These are phyloP conservation scores for Spea hammondii DNA, from an alignment of 2,797 vertebrate species.

Conservation along the genomic window DNA sequence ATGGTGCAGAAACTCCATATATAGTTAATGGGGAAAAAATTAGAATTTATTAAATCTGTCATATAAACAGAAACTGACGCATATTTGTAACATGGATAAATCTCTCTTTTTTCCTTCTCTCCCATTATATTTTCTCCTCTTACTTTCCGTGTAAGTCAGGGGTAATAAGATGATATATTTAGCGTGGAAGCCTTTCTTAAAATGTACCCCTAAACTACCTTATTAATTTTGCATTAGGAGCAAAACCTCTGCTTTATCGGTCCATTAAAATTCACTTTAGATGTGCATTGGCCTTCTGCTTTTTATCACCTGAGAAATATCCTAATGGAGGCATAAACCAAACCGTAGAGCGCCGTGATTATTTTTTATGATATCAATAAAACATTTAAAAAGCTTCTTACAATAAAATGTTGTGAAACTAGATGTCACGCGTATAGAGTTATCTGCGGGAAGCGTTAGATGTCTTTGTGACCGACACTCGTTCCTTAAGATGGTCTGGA, in stretches of 20 bases:
- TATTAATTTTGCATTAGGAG: constrained; percentile 50
- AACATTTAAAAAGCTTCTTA: constrained; percentile 36
- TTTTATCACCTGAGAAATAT: constrained; percentile 53
- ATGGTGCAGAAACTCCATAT: too few relatives aligned
- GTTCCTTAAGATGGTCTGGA: too few relatives aligned
- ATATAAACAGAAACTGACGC: too few relatives aligned
- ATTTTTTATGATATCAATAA: constrained; percentile 51
- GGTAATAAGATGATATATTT: constrained; percentile 18
- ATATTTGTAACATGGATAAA: too few relatives aligned
- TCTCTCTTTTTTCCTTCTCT: too few relatives aligned
- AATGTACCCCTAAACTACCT: constrained; percentile 48
- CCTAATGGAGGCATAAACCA: constrained; percentile 53
- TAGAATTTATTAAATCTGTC: too few relatives aligned
- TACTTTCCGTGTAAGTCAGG: not conserved
- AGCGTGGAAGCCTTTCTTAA: constrained; percentile 19
- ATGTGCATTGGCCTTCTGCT: constrained; percentile 42
- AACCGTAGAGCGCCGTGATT: constrained; percentile 45
- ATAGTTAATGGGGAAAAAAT: too few relatives aligned
- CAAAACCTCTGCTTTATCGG: constrained; percentile 43
- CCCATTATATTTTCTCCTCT: not conserved
- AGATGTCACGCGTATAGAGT: constrained; percentile 17
- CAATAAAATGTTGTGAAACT: constrained; percentile 46
- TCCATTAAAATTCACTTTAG: constrained; percentile 52
- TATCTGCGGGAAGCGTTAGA: constrained; percentile 21
- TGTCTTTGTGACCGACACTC: not conserved